Evolutionary conservation across 92 coral and sea anemone genomes (phyloP).

Genomic region (Montipora capitata): DNA sequence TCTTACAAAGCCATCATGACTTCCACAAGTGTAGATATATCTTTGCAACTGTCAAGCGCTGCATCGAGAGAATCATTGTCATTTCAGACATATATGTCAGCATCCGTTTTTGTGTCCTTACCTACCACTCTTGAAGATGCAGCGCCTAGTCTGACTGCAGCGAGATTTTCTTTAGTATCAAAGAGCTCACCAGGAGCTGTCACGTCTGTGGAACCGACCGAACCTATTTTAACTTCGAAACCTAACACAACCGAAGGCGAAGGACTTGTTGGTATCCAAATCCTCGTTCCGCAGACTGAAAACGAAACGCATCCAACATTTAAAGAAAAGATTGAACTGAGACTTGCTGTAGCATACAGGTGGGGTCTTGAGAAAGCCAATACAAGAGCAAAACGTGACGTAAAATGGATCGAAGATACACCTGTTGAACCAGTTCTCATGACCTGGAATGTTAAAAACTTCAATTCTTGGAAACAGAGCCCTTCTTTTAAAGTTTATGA

Average conservation of each 20-base stretch:
- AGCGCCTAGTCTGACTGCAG: background rate
- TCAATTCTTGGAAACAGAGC: constrained; percentile 20
- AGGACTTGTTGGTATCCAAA: constrained; percentile 60
- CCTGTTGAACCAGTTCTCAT: background rate
- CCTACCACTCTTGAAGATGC: background rate
- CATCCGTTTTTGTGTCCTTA: background rate
- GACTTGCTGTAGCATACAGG: constrained; percentile 60
- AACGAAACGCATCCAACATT: constrained; percentile 40
- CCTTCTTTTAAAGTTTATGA: constrained; percentile 20
- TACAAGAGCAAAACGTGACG: constrained; percentile 33
- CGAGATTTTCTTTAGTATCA: background rate
- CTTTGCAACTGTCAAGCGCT: background rate
- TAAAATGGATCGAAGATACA: background rate
- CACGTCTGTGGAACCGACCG: constrained; percentile 28
- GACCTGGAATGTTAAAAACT: background rate
- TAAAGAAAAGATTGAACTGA: constrained; percentile 40
- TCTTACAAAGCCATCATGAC: background rate
- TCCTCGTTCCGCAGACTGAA: constrained; percentile 65
- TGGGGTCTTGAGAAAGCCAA: constrained; percentile 41
- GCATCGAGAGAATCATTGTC: background rate
- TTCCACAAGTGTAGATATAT: background rate
- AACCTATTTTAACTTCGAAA: constrained; percentile 27
- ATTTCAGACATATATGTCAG: background rate
- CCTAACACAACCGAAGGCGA: constrained; percentile 75
- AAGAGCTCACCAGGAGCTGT: background rate